Base-by-base conservation (phyloP, 2,888 invertebrate species). In the Cheilosia grossa region DNA sequence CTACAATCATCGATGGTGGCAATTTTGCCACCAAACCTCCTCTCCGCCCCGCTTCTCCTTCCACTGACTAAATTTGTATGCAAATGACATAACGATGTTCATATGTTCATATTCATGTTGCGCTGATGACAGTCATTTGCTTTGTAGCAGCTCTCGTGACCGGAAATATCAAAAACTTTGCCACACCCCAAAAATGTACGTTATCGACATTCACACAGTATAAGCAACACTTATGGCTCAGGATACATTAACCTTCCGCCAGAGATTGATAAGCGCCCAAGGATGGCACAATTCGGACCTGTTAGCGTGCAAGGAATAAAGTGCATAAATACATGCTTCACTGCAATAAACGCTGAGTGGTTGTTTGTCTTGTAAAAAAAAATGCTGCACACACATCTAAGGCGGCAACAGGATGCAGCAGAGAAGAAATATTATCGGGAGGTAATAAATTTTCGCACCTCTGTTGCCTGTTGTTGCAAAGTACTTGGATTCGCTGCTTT, bases 331-430 rank as follows among this genome's bases (percentile, higher is more conserved):
- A 47, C 70, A 70, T 64, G 70, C 51, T 77, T 59, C 63, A 70
- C 59, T 66, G 70, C 47, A 77, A 82, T 82, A 66, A 82, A 82
- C 56, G 42, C 49, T 40, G 27, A 82, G 82, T 54, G 72, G 30
- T 47, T 78, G 66, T 82, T 72, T 72, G 61, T 72, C 66, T 66
- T 72, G 66, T 21, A 10, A 2, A 1, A 30, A 7, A 30, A 30
- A 15, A 67, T 24, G 27, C 42, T 51, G 30, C 27, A 53, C 40
- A 44, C 15, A 24, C 42, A 42, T 42, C n/a, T 13, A 27, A 30
- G 6, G 4, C 40, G 21, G 15, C n/a, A 27, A 15, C 10, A 27
- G n/a, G 54, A 54, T 24, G 21, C 24, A 24, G 21, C 15, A 21
- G 30, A 24, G n/a, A 21, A 15, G 19, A 53, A 53, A 33, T 2